A percentile compares a stretch with the other conserved stretches of the same genome.
Evolutionary conservation across 2,797 vertebrate species (phyloP).

Genomic region (Orientallactaga sibirica): DNA sequence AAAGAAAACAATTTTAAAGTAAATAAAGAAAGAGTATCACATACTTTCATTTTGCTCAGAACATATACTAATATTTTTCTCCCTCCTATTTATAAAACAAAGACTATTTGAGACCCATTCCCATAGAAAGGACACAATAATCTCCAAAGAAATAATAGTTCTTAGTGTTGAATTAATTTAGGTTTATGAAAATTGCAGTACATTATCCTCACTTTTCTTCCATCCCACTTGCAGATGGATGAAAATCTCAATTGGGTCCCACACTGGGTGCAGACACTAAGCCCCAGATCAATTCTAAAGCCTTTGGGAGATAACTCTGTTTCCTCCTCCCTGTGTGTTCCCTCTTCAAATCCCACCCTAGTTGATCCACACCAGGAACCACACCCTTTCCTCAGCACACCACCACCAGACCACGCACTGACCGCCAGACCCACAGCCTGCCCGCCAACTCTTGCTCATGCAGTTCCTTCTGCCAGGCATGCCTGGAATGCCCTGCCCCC

Average conservation of each 20-base stretch:
- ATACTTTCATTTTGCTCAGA: constrained; percentile 27
- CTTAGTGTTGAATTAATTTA: constrained; percentile 48
- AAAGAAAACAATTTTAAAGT: constrained; percentile 23
- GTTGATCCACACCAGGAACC: background rate
- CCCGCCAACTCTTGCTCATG: constrained; percentile 35
- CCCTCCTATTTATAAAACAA: constrained; percentile 37
- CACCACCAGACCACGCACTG: background rate
- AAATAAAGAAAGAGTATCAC: background rate
- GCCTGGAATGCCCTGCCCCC: constrained; percentile 64
- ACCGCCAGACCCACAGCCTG: background rate
- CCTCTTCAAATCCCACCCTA: background rate
- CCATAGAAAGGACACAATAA: constrained; percentile 26
- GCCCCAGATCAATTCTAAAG: background rate
- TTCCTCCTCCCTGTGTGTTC: background rate
- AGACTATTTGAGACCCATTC: background rate
- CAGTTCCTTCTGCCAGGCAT: constrained; percentile 60
- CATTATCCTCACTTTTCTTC: background rate
- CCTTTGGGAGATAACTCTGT: background rate
- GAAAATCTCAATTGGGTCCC: background rate
- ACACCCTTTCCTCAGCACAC: background rate
- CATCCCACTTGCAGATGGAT: background rate
- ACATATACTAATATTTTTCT: constrained; percentile 2
- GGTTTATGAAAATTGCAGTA: constrained; percentile 26
- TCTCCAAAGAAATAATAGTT: constrained; percentile 44
- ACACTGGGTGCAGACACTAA: background rate